phyloP scores from a whole-genome alignment of 2,797 vertebrate species.

The Tapera naevia region DNA sequence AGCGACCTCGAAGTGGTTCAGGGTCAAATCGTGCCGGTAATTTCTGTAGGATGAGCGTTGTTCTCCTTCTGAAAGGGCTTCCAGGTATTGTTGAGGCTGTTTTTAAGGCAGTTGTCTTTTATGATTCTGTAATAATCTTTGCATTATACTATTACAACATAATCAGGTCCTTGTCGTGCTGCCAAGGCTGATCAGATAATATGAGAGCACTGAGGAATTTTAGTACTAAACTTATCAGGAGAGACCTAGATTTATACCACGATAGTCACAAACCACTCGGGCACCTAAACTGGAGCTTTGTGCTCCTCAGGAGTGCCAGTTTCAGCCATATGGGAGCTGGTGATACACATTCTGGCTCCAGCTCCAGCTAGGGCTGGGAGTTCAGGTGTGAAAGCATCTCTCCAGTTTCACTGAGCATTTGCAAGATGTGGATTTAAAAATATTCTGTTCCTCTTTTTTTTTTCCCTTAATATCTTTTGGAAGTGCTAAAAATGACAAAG shows the following conservation, averaged over 20 bases:
- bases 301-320: neutral
- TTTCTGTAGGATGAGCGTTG: neutral
- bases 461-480: neutral
- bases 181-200: constrained; percentile 32
- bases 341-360: neutral
- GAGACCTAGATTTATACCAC: neutral
- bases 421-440: neutral
- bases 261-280: neutral
- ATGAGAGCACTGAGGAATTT: neutral
- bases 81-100: constrained; percentile 12
- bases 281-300: neutral
- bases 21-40: neutral
- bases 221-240: neutral
- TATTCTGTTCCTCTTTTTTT: neutral
- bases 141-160: constrained; percentile 36
- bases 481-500: neutral
- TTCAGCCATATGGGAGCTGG: neutral
- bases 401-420: neutral
- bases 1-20: neutral
- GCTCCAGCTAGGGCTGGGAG: neutral
- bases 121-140: constrained; percentile 49
- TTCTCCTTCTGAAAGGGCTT: neutral
- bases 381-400: neutral
- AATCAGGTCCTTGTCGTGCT: constrained; percentile 35
- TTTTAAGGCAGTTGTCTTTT: constrained; percentile 37